phyloP scores from a whole-genome alignment of 2,113 vertebrate species.

The Etheostoma cragini region DNA sequence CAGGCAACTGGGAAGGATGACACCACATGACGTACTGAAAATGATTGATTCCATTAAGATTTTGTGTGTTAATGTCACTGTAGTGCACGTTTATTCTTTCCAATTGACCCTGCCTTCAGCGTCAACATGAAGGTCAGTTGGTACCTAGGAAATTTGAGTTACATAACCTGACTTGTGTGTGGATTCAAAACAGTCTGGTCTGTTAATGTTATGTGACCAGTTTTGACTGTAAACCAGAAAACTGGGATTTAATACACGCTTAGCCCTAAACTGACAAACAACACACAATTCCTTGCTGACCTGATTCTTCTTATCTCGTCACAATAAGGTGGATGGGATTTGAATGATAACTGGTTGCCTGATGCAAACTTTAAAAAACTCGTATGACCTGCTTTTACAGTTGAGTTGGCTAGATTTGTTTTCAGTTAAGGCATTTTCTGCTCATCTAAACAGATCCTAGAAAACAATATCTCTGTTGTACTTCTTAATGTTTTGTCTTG shows the following conservation, averaged over 20 bases:
- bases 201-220: conserved; percentile 73
- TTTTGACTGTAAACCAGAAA: conserved; percentile 76
- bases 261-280: conserved; percentile 49
- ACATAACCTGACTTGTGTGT: conserved; percentile 68
- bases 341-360: conserved; percentile 39
- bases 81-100: conserved; percentile 13
- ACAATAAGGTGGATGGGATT: conserved; percentile 49
- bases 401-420: conserved; percentile 1
- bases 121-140: conserved; percentile 36
- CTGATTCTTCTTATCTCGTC: conserved; percentile 68
- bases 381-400: conserved; percentile 6
- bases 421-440: neutral
- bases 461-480: neutral
- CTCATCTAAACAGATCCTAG: neutral
- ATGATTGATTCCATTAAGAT: conserved; percentile 31
- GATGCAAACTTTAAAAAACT: conserved; percentile 16
- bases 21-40: conserved; percentile 39
- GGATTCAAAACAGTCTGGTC: conserved; percentile 72
- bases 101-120: conserved; percentile 33
- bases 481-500: neutral
- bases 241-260: conserved; percentile 62
- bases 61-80: neutral
- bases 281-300: conserved; percentile 61
- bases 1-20: conserved; percentile 24
- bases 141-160: conserved; percentile 64